Base-by-base conservation (phyloP, 1,140 invertebrate species). In the Caenorhabditis tropicalis region DNA sequence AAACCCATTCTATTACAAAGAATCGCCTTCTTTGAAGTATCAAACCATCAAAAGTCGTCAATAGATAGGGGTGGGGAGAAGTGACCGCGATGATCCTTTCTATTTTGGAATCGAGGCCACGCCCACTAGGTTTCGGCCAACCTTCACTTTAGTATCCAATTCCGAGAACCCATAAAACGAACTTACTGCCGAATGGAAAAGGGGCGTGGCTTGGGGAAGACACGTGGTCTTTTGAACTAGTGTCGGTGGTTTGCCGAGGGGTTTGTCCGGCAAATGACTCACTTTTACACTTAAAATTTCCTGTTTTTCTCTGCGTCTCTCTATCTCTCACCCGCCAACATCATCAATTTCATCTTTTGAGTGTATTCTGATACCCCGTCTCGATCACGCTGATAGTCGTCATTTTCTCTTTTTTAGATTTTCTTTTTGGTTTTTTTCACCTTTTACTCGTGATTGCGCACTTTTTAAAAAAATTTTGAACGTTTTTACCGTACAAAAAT, bases 331-430 rank as follows among this genome's bases (percentile, higher is more conserved):
- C 24, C 10, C 21, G 53, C 27, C 15, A 7, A 56, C 53, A 56
- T 27, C 53, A 56, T 56, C 53, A 56, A 19, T n/a, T 51, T 51
- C 49, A 51, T 56, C 53, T 56, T 56, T 56, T 56, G 53, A 56
- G 53, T 56, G 53, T 56, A 56, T 56, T 56, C 53, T 56, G 53
- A 27, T 56, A 1, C n/a, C n/a, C n/a, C n/a, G 15, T 51, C n/a
- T 51, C 21, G 0, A 56, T 56, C 21, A 51, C 21, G 24, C 27
- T 56, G 5, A 6, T 43, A 5, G 39, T 12, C 39, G 39, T n/a
- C 39, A 43, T 43, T 27, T 56, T 19, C 12, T 56, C 7, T 51
- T n/a, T 51, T 51, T 51, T 51, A 5, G 15, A 51, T 19, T 51
- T 51, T n/a, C 12, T 43, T 43, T 43, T 5, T 43, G 5, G 39